Evolutionary conservation across 1,140 invertebrate genomes (phyloP), one percentile per base, ranked within the genome.

Genomic region (Drosophila rhopaloa): DNA sequence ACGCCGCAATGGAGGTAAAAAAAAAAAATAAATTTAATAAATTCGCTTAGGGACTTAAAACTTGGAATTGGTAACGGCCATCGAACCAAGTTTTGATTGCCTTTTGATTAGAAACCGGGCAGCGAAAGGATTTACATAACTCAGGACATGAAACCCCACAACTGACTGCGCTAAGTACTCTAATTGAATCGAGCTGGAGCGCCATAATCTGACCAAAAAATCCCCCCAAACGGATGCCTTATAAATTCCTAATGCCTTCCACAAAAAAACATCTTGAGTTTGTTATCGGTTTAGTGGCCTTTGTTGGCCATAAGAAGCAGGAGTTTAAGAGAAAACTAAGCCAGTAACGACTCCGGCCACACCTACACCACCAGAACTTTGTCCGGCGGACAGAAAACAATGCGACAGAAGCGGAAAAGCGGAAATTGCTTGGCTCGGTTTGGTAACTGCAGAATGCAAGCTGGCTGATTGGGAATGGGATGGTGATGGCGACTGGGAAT

Each of bases 51-150:
- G 73, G 80, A 75, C 72, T 89, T 65, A 63, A 72, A 84, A 88
- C 63, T 89, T 84, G 47, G 54, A 89, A 84, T 89, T 88, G 84
- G 27, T 60, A 89, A 60, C 67, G 67, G 46, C 65, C 70, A 65
- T 59, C 46, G 60, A 79, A 57, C 55, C 51, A 54, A 51, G 40
- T 62, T 83, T 89, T 66, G 76, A 83, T 74, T 88, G 67, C 29
- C 43, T 67, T 76, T 79, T 76, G 79, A 86, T 86, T 78, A 79
- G 60, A 81, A 60, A 53, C 47, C 65, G 57, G 8, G 16, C 38
- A 13, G 53, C 57, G 57, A 78, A 82, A 61, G 73, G 81, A 63
- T 85, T 54, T 63, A 66, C 83, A 81, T 85, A 80, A 71, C 65
- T 81, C 67, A 61, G 48, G 35, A 41, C 44, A 37, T 11, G 57